A percentile compares a stretch with the other conserved stretches of the same genome.
These are phyloP conservation scores for Hydrocynus forskahlii DNA, from an alignment of 2,797 vertebrate species.

Conservation along the genomic window DNA sequence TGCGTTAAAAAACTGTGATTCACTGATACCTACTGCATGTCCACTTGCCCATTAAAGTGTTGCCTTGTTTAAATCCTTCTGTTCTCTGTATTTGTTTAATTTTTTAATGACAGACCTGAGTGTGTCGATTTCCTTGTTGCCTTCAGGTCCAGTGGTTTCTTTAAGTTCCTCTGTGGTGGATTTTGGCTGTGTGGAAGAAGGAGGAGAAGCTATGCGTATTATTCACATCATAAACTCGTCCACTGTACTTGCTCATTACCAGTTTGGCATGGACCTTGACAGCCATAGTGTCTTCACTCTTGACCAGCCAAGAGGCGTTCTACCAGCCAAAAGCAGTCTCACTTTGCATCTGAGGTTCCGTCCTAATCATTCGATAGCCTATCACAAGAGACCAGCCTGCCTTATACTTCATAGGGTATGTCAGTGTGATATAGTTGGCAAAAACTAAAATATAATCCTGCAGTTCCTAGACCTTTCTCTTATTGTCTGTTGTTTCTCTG, in stretches of 20 bases:
- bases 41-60: no score
- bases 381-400: conserved; percentile 86
- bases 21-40: not conserved
- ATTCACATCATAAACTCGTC: conserved; percentile 85
- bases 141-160: conserved; percentile 82
- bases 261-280: conserved; percentile 84
- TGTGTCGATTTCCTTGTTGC: conserved; percentile 24
- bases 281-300: conserved; percentile 87
- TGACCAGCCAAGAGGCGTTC: conserved; percentile 75
- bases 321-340: conserved; percentile 72
- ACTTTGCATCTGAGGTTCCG: conserved; percentile 79
- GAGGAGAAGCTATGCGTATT: conserved; percentile 56
- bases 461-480: not conserved
- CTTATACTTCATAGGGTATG: conserved; percentile 89
- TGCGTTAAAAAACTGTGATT: not conserved
- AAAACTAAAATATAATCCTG: not conserved
- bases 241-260: conserved; percentile 78
- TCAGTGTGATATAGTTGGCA: not conserved
- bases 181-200: conserved; percentile 82
- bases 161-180: conserved; percentile 79
- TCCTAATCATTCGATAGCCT: conserved; percentile 80
- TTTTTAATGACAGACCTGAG: no score
- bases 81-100: not conserved
- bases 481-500: not conserved
- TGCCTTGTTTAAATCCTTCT: not conserved